Base-by-base conservation (phyloP, 2,888 invertebrate genomes). In the Chaetoderma sp. region DNA sequence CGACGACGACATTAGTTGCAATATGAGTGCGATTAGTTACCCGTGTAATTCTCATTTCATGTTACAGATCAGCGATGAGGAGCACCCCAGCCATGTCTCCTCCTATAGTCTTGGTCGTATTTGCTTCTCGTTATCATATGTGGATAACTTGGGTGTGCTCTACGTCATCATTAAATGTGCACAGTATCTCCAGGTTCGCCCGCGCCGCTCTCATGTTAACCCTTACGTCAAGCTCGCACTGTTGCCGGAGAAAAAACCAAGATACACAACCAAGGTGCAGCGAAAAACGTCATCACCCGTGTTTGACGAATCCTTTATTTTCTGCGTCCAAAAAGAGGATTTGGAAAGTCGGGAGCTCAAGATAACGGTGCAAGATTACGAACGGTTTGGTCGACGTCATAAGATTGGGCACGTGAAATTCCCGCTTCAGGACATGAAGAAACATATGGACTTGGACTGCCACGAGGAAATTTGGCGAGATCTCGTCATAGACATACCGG, bases 221-320 rank as follows among this genome's bases (percentile, higher is more conserved):
- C 52, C 52, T 5, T 52, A 52, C 52, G 52, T 52, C 30, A 28
- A 52, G n/a, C 21, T 52, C 32, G 23, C 32, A 8, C 52, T 52
- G 8, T 33, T 52, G n/a, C 52, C 52, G 13, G 52, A 52, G 4
- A 52, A 52, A 28, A 52, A 25, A 8, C 52, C 23, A 3, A 52
- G 32, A 52, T 52, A 30, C 21, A 33, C 32, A 28, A 52, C 52
- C 2, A 52, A 3, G n/a, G 32, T 52, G 18, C 52, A 52, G 16
- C 52, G 32, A 8, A 16, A 33, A 4, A 52, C 52, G 5, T 33
- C 32, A 13, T n/a, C 28, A 1, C 52, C 52, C 2, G 52, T 52
- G 13, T 52, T 52, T 8, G 28, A 33, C n/a, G 18, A 52, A 30
- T 6, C 52, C 16, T 52, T 52, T 30, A 16, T 52, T 3, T 52